phyloP scores from a whole-genome alignment of 2,888 invertebrate genomes.

The Pollenia angustigena region DNA sequence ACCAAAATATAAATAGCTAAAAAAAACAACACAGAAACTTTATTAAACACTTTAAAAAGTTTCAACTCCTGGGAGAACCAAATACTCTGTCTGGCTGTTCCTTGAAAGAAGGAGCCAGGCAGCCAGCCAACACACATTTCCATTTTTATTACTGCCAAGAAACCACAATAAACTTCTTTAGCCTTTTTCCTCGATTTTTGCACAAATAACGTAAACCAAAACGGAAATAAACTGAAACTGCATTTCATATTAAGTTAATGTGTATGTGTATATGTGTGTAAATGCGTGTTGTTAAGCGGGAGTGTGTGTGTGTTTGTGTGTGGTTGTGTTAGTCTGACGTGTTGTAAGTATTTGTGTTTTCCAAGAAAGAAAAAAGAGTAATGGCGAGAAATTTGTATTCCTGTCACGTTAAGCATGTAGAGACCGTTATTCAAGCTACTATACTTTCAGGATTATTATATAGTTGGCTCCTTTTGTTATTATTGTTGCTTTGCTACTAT shows the following conservation, averaged over 20 bases:
- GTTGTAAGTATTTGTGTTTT: constrained; percentile 15
- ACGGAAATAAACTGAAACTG: constrained; percentile 63
- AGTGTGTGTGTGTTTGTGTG: background rate
- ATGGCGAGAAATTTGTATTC: constrained; percentile 78
- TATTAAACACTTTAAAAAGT: constrained; percentile 64
- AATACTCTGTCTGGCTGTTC: constrained; percentile 51
- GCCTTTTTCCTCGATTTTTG: background rate
- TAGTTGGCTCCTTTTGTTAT: constrained; percentile 33
- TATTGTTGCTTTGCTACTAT: constrained; percentile 43
- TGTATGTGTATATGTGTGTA: background rate
- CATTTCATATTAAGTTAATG: constrained; percentile 47
- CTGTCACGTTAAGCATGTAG: constrained; percentile 78
- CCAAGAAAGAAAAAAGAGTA: constrained; percentile 21
- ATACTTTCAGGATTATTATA: constrained; percentile 72
- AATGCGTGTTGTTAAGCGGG: no score
- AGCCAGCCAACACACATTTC: constrained; percentile 32
- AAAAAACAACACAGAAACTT: background rate
- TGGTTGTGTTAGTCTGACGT: background rate
- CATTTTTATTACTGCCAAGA: constrained; percentile 60
- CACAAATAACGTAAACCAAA: constrained; percentile 31
- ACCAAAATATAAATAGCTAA: constrained; percentile 22
- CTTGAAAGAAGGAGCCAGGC: background rate
- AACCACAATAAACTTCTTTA: constrained; percentile 60
- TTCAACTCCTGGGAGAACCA: constrained; percentile 38
- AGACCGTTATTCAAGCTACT: constrained; percentile 75